A percentile compares a stretch with the other conserved stretches of the same genome.
phyloP scores from a whole-genome alignment of 1,140 invertebrate genomes.

The Calephelis virginiensis region DNA sequence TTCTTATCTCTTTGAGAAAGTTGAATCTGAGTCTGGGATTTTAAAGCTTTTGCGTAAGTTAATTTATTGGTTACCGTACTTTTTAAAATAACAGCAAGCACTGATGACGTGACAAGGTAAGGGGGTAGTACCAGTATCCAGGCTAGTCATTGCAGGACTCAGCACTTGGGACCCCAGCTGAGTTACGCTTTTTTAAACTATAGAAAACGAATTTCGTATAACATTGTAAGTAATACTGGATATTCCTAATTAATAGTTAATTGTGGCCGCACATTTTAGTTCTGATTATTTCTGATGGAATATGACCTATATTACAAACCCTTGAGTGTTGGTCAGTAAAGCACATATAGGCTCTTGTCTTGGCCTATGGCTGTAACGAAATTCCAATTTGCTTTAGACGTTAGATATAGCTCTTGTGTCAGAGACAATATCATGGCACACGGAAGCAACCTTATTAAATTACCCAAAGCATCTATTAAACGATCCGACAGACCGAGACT shows the following conservation, averaged over 20 bases:
- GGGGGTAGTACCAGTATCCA: too few species aligned
- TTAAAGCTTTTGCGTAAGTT: too few species aligned
- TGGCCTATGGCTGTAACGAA: conserved; percentile 34
- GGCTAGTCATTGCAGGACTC: too few species aligned
- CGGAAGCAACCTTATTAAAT: conserved; percentile 63
- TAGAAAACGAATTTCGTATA: too few species aligned
- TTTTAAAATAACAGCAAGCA: too few species aligned
- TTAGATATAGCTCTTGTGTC: conserved; percentile 25
- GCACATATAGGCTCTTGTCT: conserved; percentile 11
- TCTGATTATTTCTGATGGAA: not conserved
- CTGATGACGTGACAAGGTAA: too few species aligned
- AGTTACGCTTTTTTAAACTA: too few species aligned
- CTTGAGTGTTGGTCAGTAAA: conserved; percentile 3
- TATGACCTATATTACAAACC: conserved; percentile 10
- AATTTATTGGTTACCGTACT: too few species aligned
- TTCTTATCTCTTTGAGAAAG: too few species aligned
- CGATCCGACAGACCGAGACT: conserved; percentile 58
- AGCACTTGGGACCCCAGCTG: too few species aligned
- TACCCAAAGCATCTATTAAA: conserved; percentile 61
- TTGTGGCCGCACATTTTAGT: not conserved
- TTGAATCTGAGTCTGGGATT: too few species aligned
- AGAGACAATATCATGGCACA: conserved; percentile 35
- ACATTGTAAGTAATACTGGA: not conserved
- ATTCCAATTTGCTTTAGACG: conserved; percentile 37
- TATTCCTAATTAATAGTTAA: not conserved